Percentiles rank a stretch among this genome's conserved stretches.
Evolutionary conservation across 1,140 invertebrate genomes (phyloP).

Genomic region (Drosophila yakuba): DNA sequence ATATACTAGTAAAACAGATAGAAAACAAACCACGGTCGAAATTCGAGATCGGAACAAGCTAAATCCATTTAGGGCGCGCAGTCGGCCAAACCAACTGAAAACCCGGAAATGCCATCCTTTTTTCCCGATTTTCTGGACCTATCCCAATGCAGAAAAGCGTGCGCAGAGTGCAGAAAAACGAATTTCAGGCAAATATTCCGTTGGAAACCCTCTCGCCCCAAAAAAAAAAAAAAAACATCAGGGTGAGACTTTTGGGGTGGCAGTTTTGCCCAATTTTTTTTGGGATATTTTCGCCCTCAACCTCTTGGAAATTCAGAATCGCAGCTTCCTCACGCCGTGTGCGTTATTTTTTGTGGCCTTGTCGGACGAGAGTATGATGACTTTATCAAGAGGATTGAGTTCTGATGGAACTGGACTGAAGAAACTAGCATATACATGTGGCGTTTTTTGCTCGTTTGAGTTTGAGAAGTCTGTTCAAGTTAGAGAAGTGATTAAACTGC

Average conservation of each 20-base stretch:
- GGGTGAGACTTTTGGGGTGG: slow-evolving; percentile 4
- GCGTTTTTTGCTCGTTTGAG: slow-evolving; percentile 1
- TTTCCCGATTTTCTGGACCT: slow-evolving; percentile 23
- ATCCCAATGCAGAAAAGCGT: slow-evolving; percentile 48
- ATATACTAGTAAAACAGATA: background rate
- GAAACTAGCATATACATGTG: background rate
- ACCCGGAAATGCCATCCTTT: slow-evolving; percentile 6
- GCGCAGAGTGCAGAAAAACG: slow-evolving; percentile 71
- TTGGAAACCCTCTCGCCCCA: background rate
- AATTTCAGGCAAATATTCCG: slow-evolving; percentile 59
- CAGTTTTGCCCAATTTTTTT: slow-evolving; percentile 14
- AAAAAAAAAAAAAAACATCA: background rate
- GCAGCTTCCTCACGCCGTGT: slow-evolving; percentile 32
- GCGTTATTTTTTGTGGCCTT: slow-evolving; percentile 40
- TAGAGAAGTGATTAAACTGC: slow-evolving; percentile 1
- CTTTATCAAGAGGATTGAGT: slow-evolving; percentile 45
- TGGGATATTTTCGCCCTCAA: slow-evolving; percentile 10
- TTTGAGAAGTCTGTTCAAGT: background rate
- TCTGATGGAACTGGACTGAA: slow-evolving; percentile 11
- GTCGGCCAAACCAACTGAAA: slow-evolving; percentile 30
- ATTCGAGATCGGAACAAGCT: slow-evolving; percentile 16
- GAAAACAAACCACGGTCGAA: slow-evolving; percentile 33
- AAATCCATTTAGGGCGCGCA: slow-evolving; percentile 59
- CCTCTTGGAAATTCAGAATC: slow-evolving; percentile 32
- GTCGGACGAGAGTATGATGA: slow-evolving; percentile 40